Evolutionary conservation across 2,113 vertebrate species (phyloP), one percentile per base, ranked within the genome.

Genomic region (Smithornis capensis): DNA sequence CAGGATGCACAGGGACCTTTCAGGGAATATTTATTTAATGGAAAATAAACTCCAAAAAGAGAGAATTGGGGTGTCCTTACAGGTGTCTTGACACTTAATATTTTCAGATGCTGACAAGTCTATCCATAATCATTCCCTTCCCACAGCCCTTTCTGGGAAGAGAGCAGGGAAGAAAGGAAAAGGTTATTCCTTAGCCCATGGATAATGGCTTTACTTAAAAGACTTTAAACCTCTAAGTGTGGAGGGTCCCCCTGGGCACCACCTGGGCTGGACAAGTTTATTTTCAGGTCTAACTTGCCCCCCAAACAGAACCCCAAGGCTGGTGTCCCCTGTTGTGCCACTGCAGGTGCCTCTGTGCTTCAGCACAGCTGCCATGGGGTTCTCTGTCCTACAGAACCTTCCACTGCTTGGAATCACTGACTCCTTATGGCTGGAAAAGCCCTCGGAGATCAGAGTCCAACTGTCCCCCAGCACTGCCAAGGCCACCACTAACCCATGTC

Each of bases 281-380:
- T 52, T 77, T 38, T 31, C 14, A 70, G 19, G 14, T n/a, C 33
- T 19, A 35, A 81, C 23, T 2, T 47, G n/a, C 24, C 8, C 42
- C 35, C 18, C 38, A 55, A 64, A 57, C 21, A 73, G 69, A 37
- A 68, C 25, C 47, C 7, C 24, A 47, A n/a, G 15, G 4, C 33
- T 67, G 25, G 2, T 37, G 31, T 68, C 35, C 53, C n/a, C 28
- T 52, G 7, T 28, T 53, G 27, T 25, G 13, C 28, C 15, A 44
- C 1, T 4, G 37, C 33, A 59, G 33, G 29, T 18, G 9, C n/a
- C 38, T 53, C 31, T 63, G 52, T 53, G 52, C 28, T 42, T 64
- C 71, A 45, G 31, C 38, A 44, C 0, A 1, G 38, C 40, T 0
- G 0, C 47, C 8, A 4, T 9, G 14, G n/a, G 50, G 9, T 4